Conservation (phyloP, 2,797 vertebrate species). For the Phataginus tetradactyla region DNA sequence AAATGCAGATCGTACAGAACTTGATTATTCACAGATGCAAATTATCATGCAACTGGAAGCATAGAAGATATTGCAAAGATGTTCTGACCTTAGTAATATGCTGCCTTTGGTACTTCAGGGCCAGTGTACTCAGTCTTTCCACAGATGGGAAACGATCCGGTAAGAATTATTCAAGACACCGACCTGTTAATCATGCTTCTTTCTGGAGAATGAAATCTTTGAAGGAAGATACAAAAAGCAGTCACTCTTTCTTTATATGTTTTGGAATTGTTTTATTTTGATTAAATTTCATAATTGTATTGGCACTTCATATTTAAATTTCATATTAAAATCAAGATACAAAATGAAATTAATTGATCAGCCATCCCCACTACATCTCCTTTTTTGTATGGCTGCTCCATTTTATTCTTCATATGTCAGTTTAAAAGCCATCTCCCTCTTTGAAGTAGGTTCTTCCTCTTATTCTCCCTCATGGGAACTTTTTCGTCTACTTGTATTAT, state of each 20-base stretch:
- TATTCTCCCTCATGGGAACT: not conserved
- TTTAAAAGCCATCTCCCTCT: not conserved
- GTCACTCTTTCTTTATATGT: not conserved
- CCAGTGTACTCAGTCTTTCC: not conserved
- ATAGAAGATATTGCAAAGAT: not conserved
- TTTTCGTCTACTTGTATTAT: not conserved
- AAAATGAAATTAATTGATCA: constrained; percentile 13
- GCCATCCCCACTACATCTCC: not conserved
- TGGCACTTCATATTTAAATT: constrained; percentile 22
- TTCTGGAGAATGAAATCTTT: constrained; percentile 4
- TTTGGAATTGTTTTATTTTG: constrained; percentile 37
- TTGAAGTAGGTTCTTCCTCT: not conserved
- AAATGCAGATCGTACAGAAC: constrained; percentile 61
- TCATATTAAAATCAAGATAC: constrained; percentile 24
- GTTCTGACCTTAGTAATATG: not conserved
- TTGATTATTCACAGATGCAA: constrained; percentile 60
- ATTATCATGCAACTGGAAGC: constrained; percentile 37
- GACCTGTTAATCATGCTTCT: not conserved
- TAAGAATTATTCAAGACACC: constrained; percentile 19
- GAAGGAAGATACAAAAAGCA: not conserved
- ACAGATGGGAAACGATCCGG: not conserved
- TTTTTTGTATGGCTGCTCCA: not conserved
- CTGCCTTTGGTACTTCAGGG: constrained; percentile 28
- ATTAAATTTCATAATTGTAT: constrained; percentile 28
- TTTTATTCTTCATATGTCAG: not conserved